A percentile compares a stretch with the other conserved stretches of the same genome.
Evolutionary conservation across 2,113 vertebrate species (phyloP).

Genomic region (Rhadina sibilatrix): DNA sequence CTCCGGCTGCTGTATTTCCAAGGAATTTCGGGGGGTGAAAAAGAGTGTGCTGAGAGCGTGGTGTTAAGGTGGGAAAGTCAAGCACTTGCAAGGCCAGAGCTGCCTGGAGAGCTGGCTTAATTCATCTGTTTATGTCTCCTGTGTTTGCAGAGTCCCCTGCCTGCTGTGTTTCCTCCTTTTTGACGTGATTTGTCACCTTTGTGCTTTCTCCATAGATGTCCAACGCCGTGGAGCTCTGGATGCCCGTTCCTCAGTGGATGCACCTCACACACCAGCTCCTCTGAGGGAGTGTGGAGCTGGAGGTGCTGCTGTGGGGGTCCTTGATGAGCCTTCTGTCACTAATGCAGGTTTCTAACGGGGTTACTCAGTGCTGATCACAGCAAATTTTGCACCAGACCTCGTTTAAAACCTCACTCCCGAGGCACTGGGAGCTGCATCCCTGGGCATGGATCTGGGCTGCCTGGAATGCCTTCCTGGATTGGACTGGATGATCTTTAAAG

Average conservation of each 20-base stretch:
- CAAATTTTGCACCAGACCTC: rapidly evolving
- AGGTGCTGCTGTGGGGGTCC: rapidly evolving
- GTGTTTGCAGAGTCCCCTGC: not conserved
- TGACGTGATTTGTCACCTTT: not conserved
- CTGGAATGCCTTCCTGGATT: not conserved
- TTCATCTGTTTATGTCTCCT: conserved; percentile 22
- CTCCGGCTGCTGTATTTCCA: not conserved
- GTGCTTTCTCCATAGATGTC: not conserved
- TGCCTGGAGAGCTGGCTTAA: not conserved
- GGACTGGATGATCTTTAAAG: not conserved
- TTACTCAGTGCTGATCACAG: not conserved
- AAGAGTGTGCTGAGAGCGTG: not conserved
- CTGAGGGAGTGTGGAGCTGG: not conserved
- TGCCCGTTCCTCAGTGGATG: not conserved
- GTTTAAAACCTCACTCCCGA: not conserved
- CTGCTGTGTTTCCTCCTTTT: not conserved
- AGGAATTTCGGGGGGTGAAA: rapidly evolving
- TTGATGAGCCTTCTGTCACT: not conserved
- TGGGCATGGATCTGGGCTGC: not conserved
- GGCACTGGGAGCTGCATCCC: not conserved
- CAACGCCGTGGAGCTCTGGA: rapidly evolving
- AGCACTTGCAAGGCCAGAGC: not conserved
- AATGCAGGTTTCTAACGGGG: not conserved
- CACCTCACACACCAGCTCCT: not conserved
- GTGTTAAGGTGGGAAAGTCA: conserved; percentile 37